Evolutionary conservation across 2,797 vertebrate genomes (phyloP), one percentile per base, ranked within the genome.

Genomic region (Gobio occitaniae): DNA sequence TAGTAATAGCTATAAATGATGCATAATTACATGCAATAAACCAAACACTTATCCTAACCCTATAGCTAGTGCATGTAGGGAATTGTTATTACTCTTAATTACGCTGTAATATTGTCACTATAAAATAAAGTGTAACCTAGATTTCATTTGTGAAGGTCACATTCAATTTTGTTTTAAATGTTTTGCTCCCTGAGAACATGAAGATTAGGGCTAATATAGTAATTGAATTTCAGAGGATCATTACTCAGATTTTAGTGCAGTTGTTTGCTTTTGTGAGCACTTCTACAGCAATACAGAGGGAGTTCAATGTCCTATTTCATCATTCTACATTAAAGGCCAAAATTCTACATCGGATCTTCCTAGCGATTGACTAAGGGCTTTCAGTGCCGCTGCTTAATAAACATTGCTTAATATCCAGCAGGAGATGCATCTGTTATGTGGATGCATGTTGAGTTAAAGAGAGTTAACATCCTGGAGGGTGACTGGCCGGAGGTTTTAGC

Each of bases 231-330:
- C 19, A 61, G 44, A 71, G 44, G 5, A 17, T 50, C 66, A 72
- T 69, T 47, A 3, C 54, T 83, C 5, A 52, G 68, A 47, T 68
- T 70, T 48, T 32, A 44, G 17, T 29, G 19, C 50, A 48, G 61
- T 66, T 72, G 82, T 79, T 88, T 82, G 29, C 50, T 82, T 84
- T 71, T 48, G 54, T 65, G 47, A 54, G 13, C 32, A 17, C 21
- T 61, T 68, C 15, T 16, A 65, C 6, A 38, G 29, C 54, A 15
- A 6, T 32, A 17, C 71, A 63, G 21, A 48, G 15, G 17, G 74
- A 82, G 85, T 72, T 84, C 82, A 80, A 25, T 69, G 59, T 78
- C 66, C 78, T 78, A 84, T 85, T 66, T 80, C 75, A 36, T 74
- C 65, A n/a, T 19, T 79, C 65, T 9, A 10, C 17, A 59, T 48